A percentile compares a stretch with the other conserved stretches of the same genome.
Conservation (phyloP, 2,113 vertebrate genomes). For the Rafetus swinhoei region DNA sequence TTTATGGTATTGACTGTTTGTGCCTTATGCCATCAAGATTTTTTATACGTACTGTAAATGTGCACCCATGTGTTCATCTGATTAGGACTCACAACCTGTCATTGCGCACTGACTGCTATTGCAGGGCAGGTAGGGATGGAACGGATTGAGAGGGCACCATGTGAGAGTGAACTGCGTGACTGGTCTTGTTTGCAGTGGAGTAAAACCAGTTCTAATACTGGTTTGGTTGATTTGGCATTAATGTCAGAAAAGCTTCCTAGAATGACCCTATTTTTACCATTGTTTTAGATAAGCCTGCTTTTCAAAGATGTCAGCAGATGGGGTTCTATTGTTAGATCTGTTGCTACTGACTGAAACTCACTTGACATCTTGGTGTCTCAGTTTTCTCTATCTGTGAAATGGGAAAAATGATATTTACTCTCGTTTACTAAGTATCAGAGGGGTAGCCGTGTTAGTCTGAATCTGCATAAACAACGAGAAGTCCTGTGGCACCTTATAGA, state of each 20-base stretch:
- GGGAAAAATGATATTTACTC: neutral
- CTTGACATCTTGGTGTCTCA: neutral
- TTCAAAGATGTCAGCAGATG: neutral
- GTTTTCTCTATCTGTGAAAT: neutral
- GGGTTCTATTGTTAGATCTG: neutral
- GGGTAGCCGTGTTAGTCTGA: no score
- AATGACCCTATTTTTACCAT: neutral
- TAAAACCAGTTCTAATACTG: neutral
- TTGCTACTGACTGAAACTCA: neutral
- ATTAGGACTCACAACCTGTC: neutral
- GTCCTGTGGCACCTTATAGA: no score
- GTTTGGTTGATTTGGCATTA: neutral
- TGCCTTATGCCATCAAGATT: neutral
- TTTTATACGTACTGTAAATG: neutral
- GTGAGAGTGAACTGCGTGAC: neutral
- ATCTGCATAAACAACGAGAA: no score
- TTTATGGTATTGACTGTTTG: neutral
- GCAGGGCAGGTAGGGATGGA: neutral
- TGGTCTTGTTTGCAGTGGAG: neutral
- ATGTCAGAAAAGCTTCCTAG: neutral
- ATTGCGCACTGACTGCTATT: neutral
- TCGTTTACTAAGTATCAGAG: no score
- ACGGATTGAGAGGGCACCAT: neutral
- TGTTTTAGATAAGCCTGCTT: neutral
- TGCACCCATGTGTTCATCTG: neutral